Percentiles rank a stretch among this genome's conserved stretches.
Evolutionary conservation across 1,140 invertebrate genomes (phyloP).

Genomic region (Uloborus diversus): DNA sequence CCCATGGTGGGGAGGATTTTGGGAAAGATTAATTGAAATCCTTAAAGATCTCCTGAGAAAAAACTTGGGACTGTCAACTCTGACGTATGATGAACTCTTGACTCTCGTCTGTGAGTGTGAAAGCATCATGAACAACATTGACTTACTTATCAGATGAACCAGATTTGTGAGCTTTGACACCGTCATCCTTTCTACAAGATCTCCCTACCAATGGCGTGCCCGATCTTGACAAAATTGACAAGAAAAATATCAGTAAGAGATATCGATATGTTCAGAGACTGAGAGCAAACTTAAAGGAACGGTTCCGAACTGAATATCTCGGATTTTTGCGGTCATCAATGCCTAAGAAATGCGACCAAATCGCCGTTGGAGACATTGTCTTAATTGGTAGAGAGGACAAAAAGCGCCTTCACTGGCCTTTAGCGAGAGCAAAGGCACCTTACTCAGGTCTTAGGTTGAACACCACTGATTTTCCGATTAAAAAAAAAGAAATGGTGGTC

Average conservation of each 20-base stretch:
- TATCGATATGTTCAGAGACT: background rate
- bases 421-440: background rate
- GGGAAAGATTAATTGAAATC: slow-evolving; percentile 64
- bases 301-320: background rate
- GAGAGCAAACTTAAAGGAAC: background rate
- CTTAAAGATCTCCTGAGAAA: slow-evolving; percentile 62
- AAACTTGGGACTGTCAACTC: slow-evolving; percentile 53
- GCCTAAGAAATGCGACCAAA: background rate
- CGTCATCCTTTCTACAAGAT: background rate
- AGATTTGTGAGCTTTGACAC: slow-evolving; percentile 1
- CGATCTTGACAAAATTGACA: background rate
- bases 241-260: background rate
- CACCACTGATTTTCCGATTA: too few relatives aligned
- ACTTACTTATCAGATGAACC: slow-evolving; percentile 27
- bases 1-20: slow-evolving; percentile 66
- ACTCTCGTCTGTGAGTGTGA: slow-evolving; percentile 61
- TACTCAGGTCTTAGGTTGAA: too few relatives aligned
- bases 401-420: background rate
- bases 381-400: slow-evolving; percentile 1
- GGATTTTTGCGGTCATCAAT: background rate
- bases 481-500: too few relatives aligned
- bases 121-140: slow-evolving; percentile 53
- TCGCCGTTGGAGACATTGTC: background rate
- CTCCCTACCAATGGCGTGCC: background rate
- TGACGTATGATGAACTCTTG: slow-evolving; percentile 57